These are phyloP conservation scores for Mycetomoellerius zeteki DNA, from an alignment of 1,140 invertebrate species.

Conservation along the genomic window DNA sequence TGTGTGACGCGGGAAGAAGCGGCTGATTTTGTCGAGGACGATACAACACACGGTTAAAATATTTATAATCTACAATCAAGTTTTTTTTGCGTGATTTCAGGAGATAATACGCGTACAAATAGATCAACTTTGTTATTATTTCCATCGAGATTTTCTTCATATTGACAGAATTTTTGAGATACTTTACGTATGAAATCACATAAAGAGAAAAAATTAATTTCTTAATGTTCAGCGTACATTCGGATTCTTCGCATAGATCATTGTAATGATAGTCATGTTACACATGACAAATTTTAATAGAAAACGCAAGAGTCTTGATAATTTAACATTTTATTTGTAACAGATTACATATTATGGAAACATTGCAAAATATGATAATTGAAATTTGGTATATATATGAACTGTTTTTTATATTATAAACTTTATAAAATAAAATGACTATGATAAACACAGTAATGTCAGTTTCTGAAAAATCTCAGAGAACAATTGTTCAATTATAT, in stretches of 20 bases:
- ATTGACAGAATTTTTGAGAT: constrained; percentile 12
- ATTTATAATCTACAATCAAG: constrained; percentile 57
- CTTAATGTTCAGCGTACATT: not conserved
- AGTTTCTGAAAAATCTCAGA: constrained; percentile 5
- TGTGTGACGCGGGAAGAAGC: constrained; percentile 97
- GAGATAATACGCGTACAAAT: not conserved
- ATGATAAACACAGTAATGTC: not conserved
- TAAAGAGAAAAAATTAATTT: not conserved
- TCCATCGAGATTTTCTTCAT: not conserved
- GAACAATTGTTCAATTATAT: not conserved
- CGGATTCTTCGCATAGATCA: not conserved
- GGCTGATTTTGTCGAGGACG: constrained; percentile 99
- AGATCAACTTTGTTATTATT: not conserved
- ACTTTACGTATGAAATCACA: not conserved
- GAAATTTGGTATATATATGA: constrained; percentile 23
- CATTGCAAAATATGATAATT: constrained; percentile 16
- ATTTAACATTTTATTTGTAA: constrained; percentile 23
- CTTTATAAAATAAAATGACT: constrained; percentile 42
- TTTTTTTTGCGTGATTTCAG: constrained; percentile 32
- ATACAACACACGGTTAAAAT: constrained; percentile 94
- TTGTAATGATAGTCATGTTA: not conserved
- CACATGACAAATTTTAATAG: not conserved
- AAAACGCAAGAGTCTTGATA: constrained; percentile 26
- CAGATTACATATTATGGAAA: constrained; percentile 10
- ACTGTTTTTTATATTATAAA: constrained; percentile 53